Conservation (phyloP, 1,140 invertebrate genomes). For the Meloidogyne floridensis region DNA sequence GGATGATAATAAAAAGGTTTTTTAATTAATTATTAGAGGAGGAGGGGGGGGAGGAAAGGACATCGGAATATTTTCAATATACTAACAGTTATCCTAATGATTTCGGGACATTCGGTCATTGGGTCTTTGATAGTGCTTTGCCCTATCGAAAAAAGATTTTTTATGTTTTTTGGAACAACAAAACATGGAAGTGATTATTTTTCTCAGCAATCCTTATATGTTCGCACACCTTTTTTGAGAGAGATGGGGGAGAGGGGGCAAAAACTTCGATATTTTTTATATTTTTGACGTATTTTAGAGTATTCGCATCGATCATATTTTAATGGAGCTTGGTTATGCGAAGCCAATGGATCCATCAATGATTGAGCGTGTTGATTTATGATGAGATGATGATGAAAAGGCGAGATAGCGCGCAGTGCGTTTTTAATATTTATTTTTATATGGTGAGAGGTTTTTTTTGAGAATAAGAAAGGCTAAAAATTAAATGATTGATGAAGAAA, state of each 20-base stretch:
- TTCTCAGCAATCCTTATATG: too few species aligned
- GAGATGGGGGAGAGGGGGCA: not conserved
- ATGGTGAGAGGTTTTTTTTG: not conserved
- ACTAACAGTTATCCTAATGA: too few species aligned
- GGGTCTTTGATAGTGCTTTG: too few species aligned
- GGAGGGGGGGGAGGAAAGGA: not conserved
- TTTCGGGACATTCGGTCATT: too few species aligned
- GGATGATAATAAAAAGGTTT: slow-evolving; percentile 54
- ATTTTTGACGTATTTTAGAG: slow-evolving; percentile 39
- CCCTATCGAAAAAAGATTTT: too few species aligned
- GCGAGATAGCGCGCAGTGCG: not conserved
- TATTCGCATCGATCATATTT: slow-evolving; percentile 44
- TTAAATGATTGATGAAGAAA: not conserved
- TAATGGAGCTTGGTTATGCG: slow-evolving; percentile 47
- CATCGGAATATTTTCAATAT: slow-evolving; percentile 1
- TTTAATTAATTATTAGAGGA: not conserved
- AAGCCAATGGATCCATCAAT: slow-evolving; percentile 46
- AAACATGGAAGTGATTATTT: too few species aligned
- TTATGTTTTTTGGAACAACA: too few species aligned
- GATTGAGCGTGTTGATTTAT: slow-evolving; percentile 27
- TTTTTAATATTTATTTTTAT: not conserved
- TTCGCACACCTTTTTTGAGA: too few species aligned
- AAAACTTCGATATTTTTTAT: not conserved
- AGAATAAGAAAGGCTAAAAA: not conserved
- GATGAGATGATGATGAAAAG: not conserved